Conservation (phyloP, 2,113 vertebrate species). For the Gymnobelideus leadbeateri region DNA sequence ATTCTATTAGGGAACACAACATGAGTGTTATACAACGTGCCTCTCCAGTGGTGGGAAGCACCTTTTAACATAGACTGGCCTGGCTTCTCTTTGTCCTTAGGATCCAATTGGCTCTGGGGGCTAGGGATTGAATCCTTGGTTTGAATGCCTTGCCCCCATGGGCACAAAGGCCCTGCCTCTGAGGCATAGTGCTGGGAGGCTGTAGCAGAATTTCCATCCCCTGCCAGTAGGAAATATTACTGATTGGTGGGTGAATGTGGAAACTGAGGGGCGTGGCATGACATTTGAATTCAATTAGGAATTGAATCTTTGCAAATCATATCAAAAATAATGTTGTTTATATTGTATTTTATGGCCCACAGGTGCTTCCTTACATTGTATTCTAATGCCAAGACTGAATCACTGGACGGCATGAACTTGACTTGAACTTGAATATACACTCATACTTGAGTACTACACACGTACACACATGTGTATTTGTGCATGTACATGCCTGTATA, state of each 20-base stretch:
- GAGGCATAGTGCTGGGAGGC: not conserved
- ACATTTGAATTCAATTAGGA: not conserved
- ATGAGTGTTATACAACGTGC: not conserved
- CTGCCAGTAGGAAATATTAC: not conserved
- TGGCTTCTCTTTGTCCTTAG: not conserved
- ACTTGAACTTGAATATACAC: not conserved
- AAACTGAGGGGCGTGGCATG: not conserved
- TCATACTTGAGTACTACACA: no score
- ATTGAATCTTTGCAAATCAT: not conserved
- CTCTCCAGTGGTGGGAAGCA: not conserved
- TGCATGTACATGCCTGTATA: not conserved
- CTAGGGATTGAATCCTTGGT: not conserved
- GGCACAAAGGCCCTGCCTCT: not conserved
- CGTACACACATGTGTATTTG: not conserved
- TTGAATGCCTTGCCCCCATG: not conserved
- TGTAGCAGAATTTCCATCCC: not conserved
- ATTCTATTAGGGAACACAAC: not conserved
- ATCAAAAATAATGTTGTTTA: not conserved
- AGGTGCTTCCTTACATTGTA: not conserved
- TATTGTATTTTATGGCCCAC: not conserved
- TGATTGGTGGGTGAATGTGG: not conserved
- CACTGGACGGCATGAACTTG: not conserved
- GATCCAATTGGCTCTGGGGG: not conserved
- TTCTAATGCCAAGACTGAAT: not conserved
- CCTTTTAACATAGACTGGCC: not conserved